Evolutionary conservation across 2,888 invertebrate genomes (phyloP), one percentile per base, ranked within the genome.

Genomic region (Eristalis arbustorum): DNA sequence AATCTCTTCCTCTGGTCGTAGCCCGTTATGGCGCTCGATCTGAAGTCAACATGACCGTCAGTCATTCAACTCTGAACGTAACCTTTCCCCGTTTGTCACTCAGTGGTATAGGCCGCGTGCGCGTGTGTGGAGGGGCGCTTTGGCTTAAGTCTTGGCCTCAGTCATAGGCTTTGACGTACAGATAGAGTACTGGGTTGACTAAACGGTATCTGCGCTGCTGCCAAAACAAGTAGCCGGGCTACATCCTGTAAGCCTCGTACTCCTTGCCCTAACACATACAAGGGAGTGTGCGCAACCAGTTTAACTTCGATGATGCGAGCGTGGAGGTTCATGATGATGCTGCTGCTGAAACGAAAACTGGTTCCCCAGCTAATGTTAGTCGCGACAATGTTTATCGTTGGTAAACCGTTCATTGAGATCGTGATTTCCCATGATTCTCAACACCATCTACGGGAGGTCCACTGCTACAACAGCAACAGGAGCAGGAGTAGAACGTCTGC

Each of bases 41-140:
- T 67, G 68, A 80, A 81, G 80, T 59, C 57, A 31, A 31, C 31
- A 31, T 71, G 78, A 78, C 66, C 85, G 78, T 77, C 87, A 87
- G 87, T 87, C 87, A 87, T 83, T 87, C 87, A 87, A 87, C 87
- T 87, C 83, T 79, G 87, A 87, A 87, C 83, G 77, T 78, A 87
- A 83, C 87, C 78, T 79, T 79, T 87, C 87, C 72, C 78, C 83
- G 74, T 73, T 80, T 76, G 80, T 77, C 82, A 82, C 74, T 81
- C 82, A 77, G 81, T 23, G 64, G 25, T 61, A 34, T 42, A 13
- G 13, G 18, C 14, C 25, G 57, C 49, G 31, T 40, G 22, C 23
- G n/a, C 14, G 23, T 31, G 63, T 69, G 42, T 68, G 78, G 40
- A 67, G 63, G 40, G 74, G 56, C 61, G 49, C 49, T n/a, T 18